Evolutionary conservation across 2,888 invertebrate species (phyloP).

Genomic region (Conchocele bisecta): DNA sequence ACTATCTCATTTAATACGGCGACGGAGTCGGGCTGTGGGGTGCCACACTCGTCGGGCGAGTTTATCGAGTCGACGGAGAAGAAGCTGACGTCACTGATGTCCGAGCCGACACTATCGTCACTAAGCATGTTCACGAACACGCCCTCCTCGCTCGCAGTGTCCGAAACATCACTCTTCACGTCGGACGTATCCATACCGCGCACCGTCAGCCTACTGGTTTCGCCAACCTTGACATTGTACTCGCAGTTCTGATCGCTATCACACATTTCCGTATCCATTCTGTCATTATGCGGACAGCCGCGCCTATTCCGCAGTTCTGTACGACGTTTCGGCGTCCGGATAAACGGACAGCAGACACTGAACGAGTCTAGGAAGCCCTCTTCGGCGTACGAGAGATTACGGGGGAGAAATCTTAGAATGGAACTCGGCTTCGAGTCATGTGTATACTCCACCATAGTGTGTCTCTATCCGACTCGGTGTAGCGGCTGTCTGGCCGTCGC

Average conservation of each 20-base stretch:
- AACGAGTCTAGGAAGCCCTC: slow-evolving; percentile 71
- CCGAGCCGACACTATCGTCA: slow-evolving; percentile 54
- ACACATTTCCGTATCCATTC: not conserved
- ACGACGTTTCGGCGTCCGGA: slow-evolving; percentile 60
- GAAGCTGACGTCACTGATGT: slow-evolving; percentile 53
- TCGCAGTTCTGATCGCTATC: not conserved
- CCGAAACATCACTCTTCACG: slow-evolving; percentile 4
- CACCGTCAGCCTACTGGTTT: not conserved
- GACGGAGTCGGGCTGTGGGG: no score
- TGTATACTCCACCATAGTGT: no score
- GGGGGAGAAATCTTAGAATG: slow-evolving; percentile 64
- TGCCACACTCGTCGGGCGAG: slow-evolving; percentile 66
- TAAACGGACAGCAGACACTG: slow-evolving; percentile 69
- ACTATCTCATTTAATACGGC: slow-evolving; percentile 5
- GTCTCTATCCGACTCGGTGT: no score
- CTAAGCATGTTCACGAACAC: slow-evolving; percentile 75
- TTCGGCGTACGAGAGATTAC: slow-evolving; percentile 76
- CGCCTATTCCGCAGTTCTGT: not conserved
- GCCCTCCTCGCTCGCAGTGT: slow-evolving; percentile 66
- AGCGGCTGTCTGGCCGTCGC: no score
- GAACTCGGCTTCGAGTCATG: no score
- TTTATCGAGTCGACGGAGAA: slow-evolving; percentile 60
- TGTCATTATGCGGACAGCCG: not conserved
- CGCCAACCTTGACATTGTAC: not conserved
- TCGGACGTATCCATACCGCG: not conserved